These are phyloP conservation scores for Criorhina ranunculi DNA, from an alignment of 2,888 invertebrate species.

Conservation along the genomic window DNA sequence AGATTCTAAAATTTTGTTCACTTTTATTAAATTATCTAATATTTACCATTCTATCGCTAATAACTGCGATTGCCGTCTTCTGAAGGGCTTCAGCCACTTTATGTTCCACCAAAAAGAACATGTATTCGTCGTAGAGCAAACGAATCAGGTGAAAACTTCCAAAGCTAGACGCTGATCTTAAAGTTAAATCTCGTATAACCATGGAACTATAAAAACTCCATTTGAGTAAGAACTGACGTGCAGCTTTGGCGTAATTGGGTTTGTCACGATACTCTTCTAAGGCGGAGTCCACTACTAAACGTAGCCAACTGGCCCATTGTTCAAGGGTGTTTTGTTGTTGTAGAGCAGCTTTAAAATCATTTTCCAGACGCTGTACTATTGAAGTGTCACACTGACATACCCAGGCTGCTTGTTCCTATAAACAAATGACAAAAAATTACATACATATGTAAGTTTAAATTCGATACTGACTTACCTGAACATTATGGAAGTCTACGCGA, in stretches of 20 bases:
- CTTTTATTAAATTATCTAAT: not conserved
- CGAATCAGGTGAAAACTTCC: slow-evolving; percentile 99
- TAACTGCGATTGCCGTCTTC: slow-evolving; percentile 97
- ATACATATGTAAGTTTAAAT: not conserved
- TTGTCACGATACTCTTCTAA: slow-evolving; percentile 95
- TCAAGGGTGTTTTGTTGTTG: slow-evolving; percentile 97
- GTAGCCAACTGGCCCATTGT: slow-evolving; percentile 99
- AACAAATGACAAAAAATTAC: slow-evolving; percentile 12
- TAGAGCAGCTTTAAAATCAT: slow-evolving; percentile 96
- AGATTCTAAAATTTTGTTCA: not conserved
- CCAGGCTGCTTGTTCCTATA: slow-evolving; percentile 94
- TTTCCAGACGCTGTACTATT: slow-evolving; percentile 92
- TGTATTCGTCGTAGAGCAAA: slow-evolving; percentile 99
- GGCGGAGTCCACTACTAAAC: slow-evolving; percentile 95
- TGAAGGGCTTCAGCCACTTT: slow-evolving; percentile 96
- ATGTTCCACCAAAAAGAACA: slow-evolving; percentile 99
- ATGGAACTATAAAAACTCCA: slow-evolving; percentile 99
- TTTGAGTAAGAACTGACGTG: slow-evolving; percentile 96
- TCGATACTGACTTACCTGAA: slow-evolving; percentile 87
- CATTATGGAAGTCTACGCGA: slow-evolving; percentile 98
- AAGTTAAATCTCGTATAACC: slow-evolving; percentile 98
- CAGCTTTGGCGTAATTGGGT: slow-evolving; percentile 92
- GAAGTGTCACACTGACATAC: slow-evolving; percentile 97
- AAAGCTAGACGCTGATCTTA: slow-evolving; percentile 98
- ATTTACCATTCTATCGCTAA: slow-evolving; percentile 86